Conservation (phyloP, 92 coral and sea anemone genomes). For the Zoanthus sansibaricus region DNA sequence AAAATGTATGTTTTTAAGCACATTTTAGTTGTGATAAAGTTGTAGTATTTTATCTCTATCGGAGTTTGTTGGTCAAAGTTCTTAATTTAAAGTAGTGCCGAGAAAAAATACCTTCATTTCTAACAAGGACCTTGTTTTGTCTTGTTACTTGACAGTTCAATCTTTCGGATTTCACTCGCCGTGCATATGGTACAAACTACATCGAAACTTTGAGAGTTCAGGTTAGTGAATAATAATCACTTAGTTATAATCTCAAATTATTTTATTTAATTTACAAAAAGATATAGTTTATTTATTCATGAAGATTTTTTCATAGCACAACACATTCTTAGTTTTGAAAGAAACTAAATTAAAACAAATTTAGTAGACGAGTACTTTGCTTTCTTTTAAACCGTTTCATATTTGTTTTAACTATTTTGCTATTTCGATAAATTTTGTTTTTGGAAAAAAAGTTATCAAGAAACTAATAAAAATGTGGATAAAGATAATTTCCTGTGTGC, state of each 20-base stretch:
- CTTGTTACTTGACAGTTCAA: conserved; percentile 75
- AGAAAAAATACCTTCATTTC: not conserved
- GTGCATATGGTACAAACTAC: conserved; percentile 99
- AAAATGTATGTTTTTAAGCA: not conserved
- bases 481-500: not conserved
- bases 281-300: not conserved
- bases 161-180: conserved; percentile 98
- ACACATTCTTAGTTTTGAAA: not conserved
- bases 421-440: too few species aligned
- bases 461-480: not conserved
- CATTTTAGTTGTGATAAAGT: not conserved
- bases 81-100: not conserved
- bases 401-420: too few species aligned
- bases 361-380: not conserved
- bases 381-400: too few species aligned
- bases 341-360: not conserved
- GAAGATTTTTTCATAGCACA: not conserved
- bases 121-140: not conserved
- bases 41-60: not conserved
- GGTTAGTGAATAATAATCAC: conserved; percentile 59
- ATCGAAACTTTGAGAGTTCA: conserved; percentile 98
- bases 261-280: not conserved
- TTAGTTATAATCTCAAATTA: not conserved
- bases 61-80: not conserved
- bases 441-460: not conserved